Evolutionary conservation across 2,888 invertebrate genomes (phyloP), one percentile per base, ranked within the genome.

Genomic region (Scaptodrosophila latifasciaeformis): DNA sequence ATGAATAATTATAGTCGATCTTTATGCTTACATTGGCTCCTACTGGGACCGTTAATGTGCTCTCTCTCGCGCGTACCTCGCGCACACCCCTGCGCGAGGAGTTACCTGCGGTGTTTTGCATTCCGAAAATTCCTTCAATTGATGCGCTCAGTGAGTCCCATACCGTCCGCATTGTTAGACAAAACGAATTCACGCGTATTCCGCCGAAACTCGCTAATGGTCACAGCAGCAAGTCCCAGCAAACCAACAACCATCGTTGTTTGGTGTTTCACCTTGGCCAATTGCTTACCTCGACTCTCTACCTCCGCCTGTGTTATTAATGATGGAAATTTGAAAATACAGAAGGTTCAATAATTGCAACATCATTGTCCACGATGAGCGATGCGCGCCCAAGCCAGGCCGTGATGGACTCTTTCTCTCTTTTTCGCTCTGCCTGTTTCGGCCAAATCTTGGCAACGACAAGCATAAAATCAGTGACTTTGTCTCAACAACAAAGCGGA

Each of bases 261-360:
- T 66, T n/a, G n/a, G n/a, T n/a, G n/a, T n/a, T 70, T 82, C 80
- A 82, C 84, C 82, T 83, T 82, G 84, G 75, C 48, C 35, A 40
- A 17, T 27, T 18, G 24, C 10, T 39, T n/a, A n/a, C n/a, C n/a
- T n/a, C n/a, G n/a, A n/a, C 19, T 35, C 37, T 35, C 44, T 62
- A 62, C 72, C 80, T 71, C 84, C 83, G 84, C 81, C 83, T 84
- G 86, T 78, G 85, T 81, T 85, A 85, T 85, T 85, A 85, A 85
- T 85, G 86, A 85, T 82, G 79, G 82, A 85, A 84, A 85, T 85
- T 85, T 84, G 74, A 82, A 85, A 85, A 85, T 85, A 85, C 85
- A 85, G 86, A 82, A 85, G 85, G 86, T 85, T 85, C 86, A 84
- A 85, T 85, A 84, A 85, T 85, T 85, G 85, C 82, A 83, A 75